Conservation (phyloP, 2,113 vertebrate species). For the Edolisoma coerulescens region DNA sequence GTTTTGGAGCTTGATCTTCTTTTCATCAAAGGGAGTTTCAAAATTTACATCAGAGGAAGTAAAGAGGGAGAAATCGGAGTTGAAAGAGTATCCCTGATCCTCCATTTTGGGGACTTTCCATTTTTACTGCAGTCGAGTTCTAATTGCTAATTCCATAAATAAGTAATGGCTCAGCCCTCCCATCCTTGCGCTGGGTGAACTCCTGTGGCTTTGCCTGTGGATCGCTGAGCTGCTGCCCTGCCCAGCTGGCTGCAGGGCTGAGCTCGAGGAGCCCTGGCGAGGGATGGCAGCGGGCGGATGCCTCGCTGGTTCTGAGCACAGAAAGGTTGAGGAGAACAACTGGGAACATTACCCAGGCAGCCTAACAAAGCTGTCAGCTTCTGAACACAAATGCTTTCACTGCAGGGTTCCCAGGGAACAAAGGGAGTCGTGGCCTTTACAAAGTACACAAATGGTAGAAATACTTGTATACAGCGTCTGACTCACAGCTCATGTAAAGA, state of each 20-base stretch:
- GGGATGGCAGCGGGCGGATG: fast-evolving
- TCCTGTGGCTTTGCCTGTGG: not conserved
- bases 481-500: constrained; percentile 14
- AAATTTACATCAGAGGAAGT: not conserved
- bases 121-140: not conserved
- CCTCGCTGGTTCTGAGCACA: not conserved
- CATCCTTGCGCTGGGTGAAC: not conserved
- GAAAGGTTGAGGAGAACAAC: not conserved
- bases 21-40: not conserved
- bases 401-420: not conserved
- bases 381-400: not conserved
- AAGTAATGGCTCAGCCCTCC: not conserved
- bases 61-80: not conserved
- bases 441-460: constrained; percentile 9
- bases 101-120: not conserved
- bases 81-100: not conserved
- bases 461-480: not conserved
- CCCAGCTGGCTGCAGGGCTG: not conserved
- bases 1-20: not conserved
- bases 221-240: not conserved
- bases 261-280: not conserved
- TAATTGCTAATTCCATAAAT: not conserved
- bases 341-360: not conserved
- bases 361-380: not conserved
- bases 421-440: not conserved